phyloP scores from a whole-genome alignment of 2,797 vertebrate species.

The Bradypodion ventrale region DNA sequence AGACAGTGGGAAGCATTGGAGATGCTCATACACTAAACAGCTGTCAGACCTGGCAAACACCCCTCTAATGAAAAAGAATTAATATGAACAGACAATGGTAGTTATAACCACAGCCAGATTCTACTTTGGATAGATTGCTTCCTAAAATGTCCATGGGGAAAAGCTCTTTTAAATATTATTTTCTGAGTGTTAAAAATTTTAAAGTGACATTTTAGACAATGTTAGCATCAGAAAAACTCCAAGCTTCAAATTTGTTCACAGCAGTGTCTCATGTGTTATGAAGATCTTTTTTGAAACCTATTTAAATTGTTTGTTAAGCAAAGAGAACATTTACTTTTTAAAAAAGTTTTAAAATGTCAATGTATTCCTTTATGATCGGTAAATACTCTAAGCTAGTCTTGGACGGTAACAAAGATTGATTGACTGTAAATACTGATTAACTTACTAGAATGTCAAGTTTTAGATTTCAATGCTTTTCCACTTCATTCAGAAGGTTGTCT shows the following conservation, averaged over 20 bases:
- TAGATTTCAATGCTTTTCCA: background rate
- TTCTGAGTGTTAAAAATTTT: background rate
- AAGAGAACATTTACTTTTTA: too few relatives aligned
- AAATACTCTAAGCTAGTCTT: too few relatives aligned
- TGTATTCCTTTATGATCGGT: background rate
- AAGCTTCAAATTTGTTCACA: conserved; percentile 25
- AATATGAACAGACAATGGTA: conserved; percentile 5
- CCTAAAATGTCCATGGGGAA: background rate
- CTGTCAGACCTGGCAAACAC: background rate
- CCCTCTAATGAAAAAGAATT: conserved; percentile 7
- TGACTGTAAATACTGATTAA: too few relatives aligned
- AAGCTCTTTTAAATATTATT: background rate
- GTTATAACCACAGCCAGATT: background rate
- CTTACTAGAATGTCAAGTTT: background rate
- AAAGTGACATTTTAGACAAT: conserved; percentile 13
- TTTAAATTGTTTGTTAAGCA: conserved; percentile 18
- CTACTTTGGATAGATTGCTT: background rate
- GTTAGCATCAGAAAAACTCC: conserved; percentile 8
- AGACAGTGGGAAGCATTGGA: conserved; percentile 29
- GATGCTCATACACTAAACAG: background rate
- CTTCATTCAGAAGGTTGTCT: background rate
- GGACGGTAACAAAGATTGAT: too few relatives aligned
- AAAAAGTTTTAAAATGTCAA: background rate
- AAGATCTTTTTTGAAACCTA: background rate
- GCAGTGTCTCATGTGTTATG: background rate